Percentiles rank a stretch among this genome's conserved stretches.
These are phyloP conservation scores for Vanessa tameamea DNA, from an alignment of 1,140 invertebrate species.

Conservation along the genomic window DNA sequence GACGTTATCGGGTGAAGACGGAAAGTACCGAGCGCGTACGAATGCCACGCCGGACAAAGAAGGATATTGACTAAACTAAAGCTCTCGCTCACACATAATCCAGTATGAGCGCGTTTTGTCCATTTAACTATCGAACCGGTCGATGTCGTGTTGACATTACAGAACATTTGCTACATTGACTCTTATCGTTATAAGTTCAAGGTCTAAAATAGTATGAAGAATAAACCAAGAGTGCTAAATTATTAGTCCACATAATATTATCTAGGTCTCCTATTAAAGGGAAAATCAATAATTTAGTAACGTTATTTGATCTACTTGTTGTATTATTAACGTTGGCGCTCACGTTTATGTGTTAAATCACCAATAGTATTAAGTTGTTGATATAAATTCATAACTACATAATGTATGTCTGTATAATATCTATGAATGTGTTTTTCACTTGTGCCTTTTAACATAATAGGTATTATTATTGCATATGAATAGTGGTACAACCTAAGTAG, in stretches of 20 bases:
- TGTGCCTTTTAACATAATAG: no score
- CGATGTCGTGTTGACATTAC: conserved; percentile 3
- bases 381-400: no score
- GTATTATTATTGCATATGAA: no score
- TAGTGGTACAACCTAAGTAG: no score
- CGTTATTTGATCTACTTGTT: no score
- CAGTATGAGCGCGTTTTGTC: conserved; percentile 24
- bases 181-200: neutral
- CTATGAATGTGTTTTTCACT: no score
- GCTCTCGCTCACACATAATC: conserved; percentile 23
- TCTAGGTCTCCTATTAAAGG: neutral
- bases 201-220: neutral
- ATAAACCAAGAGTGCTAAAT: conserved; percentile 3
- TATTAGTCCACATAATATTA: neutral
- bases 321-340: no score
- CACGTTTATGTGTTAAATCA: no score
- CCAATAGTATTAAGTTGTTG: no score
- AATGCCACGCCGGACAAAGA: conserved; percentile 30
- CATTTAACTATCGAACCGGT: conserved; percentile 30
- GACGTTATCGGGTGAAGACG: conserved; percentile 24
- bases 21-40: conserved; percentile 28
- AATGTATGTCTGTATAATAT: no score
- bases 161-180: neutral
- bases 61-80: conserved; percentile 23
- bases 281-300: neutral